phyloP scores from a whole-genome alignment of 2,797 vertebrate species.

The Pangasius macronema region DNA sequence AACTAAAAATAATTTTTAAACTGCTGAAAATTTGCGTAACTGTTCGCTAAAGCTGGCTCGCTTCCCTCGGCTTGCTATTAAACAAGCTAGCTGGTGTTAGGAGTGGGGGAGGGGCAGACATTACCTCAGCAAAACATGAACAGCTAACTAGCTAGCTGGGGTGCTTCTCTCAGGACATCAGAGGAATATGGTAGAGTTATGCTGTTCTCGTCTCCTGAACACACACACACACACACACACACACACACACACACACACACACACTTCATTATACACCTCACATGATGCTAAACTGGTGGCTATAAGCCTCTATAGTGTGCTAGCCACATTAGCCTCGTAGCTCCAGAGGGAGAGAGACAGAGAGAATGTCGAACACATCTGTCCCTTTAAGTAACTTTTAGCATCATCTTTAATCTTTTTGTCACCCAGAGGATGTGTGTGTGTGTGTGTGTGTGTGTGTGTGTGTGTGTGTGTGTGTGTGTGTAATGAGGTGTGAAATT shows the following conservation, averaged over 20 bases:
- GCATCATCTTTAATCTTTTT: slow-evolving; percentile 3
- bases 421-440: slow-evolving; percentile 4
- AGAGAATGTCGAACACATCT: not conserved
- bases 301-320: not conserved
- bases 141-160: not conserved
- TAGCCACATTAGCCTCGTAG: not conserved
- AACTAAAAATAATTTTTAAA: not conserved
- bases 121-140: not conserved
- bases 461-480: slow-evolving; percentile 20
- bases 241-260: too few species aligned
- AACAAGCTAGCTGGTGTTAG: not conserved
- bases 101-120: not conserved
- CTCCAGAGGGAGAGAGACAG: too few species aligned
- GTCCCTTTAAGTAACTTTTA: not conserved
- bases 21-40: not conserved
- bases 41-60: not conserved
- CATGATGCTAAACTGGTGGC: not conserved
- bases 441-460: not conserved
- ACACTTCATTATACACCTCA: too few species aligned
- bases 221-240: not conserved
- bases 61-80: not conserved
- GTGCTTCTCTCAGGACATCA: not conserved
- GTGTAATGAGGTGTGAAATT: slow-evolving; percentile 53
- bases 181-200: not conserved
- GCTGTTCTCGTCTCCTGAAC: not conserved